phyloP scores from a whole-genome alignment of 2,888 invertebrate species.

The Phoenoteleia sp. region DNA sequence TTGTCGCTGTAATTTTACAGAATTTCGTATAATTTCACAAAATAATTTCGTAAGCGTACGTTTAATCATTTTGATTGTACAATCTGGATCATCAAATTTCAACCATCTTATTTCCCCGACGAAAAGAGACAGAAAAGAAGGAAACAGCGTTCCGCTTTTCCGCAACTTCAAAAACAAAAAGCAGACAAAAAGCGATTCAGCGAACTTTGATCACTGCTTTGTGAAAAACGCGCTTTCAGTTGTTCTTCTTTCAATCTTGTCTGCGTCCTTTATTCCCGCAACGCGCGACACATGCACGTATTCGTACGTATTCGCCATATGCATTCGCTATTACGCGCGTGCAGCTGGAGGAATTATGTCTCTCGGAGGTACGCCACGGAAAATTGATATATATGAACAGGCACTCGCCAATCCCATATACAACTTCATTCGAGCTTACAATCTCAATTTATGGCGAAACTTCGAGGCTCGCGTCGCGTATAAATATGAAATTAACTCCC shows the following conservation, averaged over 20 bases:
- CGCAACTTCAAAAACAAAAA: not conserved
- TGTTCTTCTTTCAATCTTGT: constrained; percentile 24
- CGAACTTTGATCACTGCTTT: constrained; percentile 58
- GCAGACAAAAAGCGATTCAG: constrained; percentile 26
- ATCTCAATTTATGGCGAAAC: constrained; percentile 41
- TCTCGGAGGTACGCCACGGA: constrained; percentile 30
- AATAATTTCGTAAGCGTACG: no score
- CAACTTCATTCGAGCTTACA: constrained; percentile 20
- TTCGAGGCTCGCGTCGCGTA: constrained; percentile 10
- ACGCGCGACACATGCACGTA: constrained; percentile 24
- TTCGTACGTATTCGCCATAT: not conserved
- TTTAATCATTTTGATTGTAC: no score
- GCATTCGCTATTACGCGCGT: constrained; percentile 2
- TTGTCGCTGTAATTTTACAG: no score
- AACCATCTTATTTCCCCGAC: no score
- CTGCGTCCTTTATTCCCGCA: constrained; percentile 21
- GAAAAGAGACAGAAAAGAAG: not conserved
- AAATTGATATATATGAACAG: constrained; percentile 38
- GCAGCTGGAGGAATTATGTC: constrained; percentile 31
- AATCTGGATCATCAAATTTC: no score
- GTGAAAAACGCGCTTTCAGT: constrained; percentile 39
- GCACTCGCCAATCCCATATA: constrained; percentile 4
- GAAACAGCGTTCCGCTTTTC: not conserved
- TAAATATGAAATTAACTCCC: constrained; percentile 24
- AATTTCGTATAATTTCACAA: no score